Percentiles rank a stretch among this genome's conserved stretches.
Conservation (phyloP, 2,888 invertebrate genomes). For the Blastobasis adustella region DNA sequence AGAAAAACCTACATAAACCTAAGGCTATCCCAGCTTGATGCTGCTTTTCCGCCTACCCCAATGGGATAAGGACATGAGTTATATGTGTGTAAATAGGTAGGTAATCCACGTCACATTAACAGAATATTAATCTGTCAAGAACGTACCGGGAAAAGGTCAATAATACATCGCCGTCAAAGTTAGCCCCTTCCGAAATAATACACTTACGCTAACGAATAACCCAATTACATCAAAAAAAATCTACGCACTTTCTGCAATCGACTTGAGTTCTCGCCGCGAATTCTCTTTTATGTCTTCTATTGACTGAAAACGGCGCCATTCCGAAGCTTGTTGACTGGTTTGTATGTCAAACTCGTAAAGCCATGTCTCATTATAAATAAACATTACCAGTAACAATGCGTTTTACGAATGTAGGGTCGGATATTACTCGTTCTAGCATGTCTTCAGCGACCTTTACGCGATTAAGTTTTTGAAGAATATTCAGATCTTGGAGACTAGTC, state of each 20-base stretch:
- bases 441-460: background rate
- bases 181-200: slow-evolving; percentile 12
- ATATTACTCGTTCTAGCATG: slow-evolving; percentile 13
- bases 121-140: background rate
- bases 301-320: slow-evolving; percentile 8
- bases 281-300: slow-evolving; percentile 1
- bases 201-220: slow-evolving; percentile 13
- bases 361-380: no score
- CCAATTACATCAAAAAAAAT: slow-evolving; percentile 7
- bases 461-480: slow-evolving; percentile 2
- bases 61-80: no score
- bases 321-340: slow-evolving; percentile 12
- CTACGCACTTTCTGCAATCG: slow-evolving; percentile 5
- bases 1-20: no score
- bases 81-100: no score
- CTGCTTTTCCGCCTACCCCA: no score
- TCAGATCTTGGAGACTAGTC: slow-evolving; percentile 13
- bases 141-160: background rate
- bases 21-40: no score
- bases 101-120: no score
- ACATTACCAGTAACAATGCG: slow-evolving; percentile 16
- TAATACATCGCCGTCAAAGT: slow-evolving; percentile 10
- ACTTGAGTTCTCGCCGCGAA: no score
- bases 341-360: slow-evolving; percentile 13
- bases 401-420: slow-evolving; percentile 17